These are phyloP conservation scores for Ancistrus triradiatus DNA, from an alignment of 2,113 vertebrate species.

Conservation along the genomic window DNA sequence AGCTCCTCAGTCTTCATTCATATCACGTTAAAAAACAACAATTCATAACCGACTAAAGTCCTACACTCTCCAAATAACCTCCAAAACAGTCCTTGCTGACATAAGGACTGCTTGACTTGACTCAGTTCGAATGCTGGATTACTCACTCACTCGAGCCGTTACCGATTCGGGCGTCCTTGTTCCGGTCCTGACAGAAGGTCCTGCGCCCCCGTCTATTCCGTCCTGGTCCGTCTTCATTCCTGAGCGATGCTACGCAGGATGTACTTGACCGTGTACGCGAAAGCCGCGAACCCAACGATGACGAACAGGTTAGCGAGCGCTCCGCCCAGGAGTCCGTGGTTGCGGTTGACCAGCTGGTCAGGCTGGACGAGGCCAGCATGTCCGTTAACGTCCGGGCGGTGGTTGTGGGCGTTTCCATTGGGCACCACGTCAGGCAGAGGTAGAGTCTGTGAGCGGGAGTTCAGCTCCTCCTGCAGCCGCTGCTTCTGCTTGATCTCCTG, in stretches of 20 bases:
- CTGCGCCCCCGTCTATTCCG: slow-evolving; percentile 1
- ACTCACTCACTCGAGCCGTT: no score
- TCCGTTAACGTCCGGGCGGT: slow-evolving; percentile 75
- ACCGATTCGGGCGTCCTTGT: no score
- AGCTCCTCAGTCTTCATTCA: no score
- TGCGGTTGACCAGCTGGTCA: slow-evolving; percentile 91
- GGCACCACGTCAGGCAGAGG: slow-evolving; percentile 92
- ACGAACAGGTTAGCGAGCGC: slow-evolving; percentile 96
- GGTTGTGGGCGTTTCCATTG: slow-evolving; percentile 83
- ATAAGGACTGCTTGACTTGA: no score
- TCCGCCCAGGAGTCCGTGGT: slow-evolving; percentile 93
- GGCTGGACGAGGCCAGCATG: slow-evolving; percentile 67
- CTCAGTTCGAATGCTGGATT: no score
- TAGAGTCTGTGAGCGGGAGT: slow-evolving; percentile 76
- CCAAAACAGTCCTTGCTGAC: no score
- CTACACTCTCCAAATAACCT: no score
- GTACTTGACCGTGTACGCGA: slow-evolving; percentile 97
- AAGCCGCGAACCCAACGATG: slow-evolving; percentile 95
- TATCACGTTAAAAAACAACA: no score
- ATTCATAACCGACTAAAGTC: no score
- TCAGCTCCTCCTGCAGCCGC: slow-evolving; percentile 84
- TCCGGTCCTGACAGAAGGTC: no score
- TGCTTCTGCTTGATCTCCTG: slow-evolving; percentile 96
- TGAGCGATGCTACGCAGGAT: slow-evolving; percentile 97
- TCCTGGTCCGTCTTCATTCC: slow-evolving; percentile 73